Evolutionary conservation across 2,888 invertebrate genomes (phyloP).

Genomic region (Lamellibrachia columna): DNA sequence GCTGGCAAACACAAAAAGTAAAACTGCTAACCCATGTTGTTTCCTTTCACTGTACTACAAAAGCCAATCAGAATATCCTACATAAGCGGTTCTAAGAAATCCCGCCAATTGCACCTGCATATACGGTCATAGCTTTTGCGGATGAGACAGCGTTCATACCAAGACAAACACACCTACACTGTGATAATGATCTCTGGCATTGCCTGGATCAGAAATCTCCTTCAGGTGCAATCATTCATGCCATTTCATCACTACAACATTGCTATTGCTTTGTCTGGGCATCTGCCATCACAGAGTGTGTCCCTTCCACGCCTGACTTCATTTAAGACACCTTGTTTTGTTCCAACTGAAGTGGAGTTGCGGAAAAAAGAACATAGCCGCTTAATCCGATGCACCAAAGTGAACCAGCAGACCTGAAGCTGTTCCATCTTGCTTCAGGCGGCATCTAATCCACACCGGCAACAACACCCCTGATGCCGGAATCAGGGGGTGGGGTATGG

Average conservation of each 20-base stretch:
- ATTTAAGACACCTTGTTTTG: not conserved
- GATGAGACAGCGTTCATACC: not conserved
- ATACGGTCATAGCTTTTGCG: not conserved
- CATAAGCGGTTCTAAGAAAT: not conserved
- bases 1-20: not conserved
- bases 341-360: not conserved
- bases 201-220: not conserved
- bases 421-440: constrained; percentile 6
- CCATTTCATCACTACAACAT: not conserved
- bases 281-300: not conserved
- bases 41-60: not conserved
- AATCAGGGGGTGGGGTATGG: not conserved
- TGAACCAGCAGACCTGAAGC: not conserved
- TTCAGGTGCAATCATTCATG: not conserved
- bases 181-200: not conserved
- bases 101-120: not conserved
- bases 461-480: not conserved
- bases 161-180: not conserved
- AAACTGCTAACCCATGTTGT: not conserved
- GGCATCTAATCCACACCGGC: not conserved
- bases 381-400: not conserved
- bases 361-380: not conserved
- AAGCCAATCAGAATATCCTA: not conserved
- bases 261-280: not conserved
- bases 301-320: not conserved